These are phyloP conservation scores for Heliconius ethilla DNA, from an alignment of 2,888 invertebrate species.

Conservation along the genomic window DNA sequence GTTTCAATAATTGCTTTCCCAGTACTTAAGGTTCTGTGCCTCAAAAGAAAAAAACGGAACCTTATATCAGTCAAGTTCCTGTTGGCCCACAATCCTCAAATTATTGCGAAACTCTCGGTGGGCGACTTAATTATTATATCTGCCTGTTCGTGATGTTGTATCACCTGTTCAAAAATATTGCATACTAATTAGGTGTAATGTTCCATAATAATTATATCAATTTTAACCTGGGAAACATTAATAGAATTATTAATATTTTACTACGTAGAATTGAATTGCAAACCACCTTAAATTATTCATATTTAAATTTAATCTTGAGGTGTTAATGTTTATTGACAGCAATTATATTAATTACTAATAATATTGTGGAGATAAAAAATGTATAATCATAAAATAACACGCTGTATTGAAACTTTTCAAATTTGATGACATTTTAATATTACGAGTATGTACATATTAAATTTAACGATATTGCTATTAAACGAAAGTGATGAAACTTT, in stretches of 20 bases:
- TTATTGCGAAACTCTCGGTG: too few relatives aligned
- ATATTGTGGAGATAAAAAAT: neutral
- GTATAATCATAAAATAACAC: slow-evolving; percentile 29
- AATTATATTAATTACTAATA: too few relatives aligned
- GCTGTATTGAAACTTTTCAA: slow-evolving; percentile 30
- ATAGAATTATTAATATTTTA: neutral
- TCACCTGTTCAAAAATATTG: too few relatives aligned
- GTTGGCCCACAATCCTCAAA: neutral
- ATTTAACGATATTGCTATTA: slow-evolving; percentile 43
- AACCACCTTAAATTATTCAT: neutral
- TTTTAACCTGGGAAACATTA: neutral
- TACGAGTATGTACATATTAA: slow-evolving; percentile 34
- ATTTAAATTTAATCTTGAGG: neutral
- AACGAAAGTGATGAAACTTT: slow-evolving; percentile 33
- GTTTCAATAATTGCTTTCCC: neutral
- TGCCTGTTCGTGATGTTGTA: too few relatives aligned
- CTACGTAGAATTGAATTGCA: too few relatives aligned
- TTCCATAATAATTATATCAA: too few relatives aligned
- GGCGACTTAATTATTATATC: too few relatives aligned
- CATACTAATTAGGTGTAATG: too few relatives aligned
- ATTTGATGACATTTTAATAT: slow-evolving; percentile 39
- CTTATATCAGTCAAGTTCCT: neutral
- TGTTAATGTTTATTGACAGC: neutral
- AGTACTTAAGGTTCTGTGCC: neutral
- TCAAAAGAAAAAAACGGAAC: neutral